phyloP scores from a whole-genome alignment of 35 echinoderm and acorn worm species.

The Apostichopus japonicus region DNA sequence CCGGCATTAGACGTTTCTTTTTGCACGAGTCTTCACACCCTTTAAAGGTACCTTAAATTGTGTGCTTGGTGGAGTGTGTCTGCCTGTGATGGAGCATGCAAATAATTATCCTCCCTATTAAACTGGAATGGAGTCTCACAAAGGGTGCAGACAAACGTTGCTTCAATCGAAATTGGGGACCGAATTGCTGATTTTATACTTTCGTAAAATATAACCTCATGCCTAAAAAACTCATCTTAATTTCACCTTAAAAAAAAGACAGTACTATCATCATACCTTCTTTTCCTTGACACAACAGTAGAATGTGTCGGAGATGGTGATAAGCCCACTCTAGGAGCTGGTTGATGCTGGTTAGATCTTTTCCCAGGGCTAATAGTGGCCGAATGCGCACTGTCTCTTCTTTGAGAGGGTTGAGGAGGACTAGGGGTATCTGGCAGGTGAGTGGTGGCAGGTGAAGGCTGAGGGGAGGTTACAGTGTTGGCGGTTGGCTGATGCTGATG shows the following conservation, averaged over 20 bases:
- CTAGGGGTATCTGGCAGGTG: not conserved
- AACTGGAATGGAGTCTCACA: too few relatives aligned
- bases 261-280: not conserved
- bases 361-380: not conserved
- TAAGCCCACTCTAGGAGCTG: not conserved
- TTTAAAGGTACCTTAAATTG: too few relatives aligned
- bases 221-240: too few relatives aligned
- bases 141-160: too few relatives aligned
- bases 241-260: not conserved
- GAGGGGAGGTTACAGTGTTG: not conserved
- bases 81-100: too few relatives aligned
- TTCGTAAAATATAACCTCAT: too few relatives aligned
- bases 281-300: not conserved
- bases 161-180: too few relatives aligned
- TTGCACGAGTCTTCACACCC: too few relatives aligned
- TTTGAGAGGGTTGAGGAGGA: not conserved
- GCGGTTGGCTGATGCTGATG: not conserved
- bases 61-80: too few relatives aligned
- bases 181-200: too few relatives aligned
- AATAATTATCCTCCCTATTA: too few relatives aligned
- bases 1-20: too few relatives aligned
- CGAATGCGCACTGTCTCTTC: not conserved
- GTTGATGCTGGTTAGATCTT: not conserved
- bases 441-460: not conserved
- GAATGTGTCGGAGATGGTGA: conserved; percentile 27